phyloP scores from a whole-genome alignment of 2,888 invertebrate species.

The Icerya purchasi region DNA sequence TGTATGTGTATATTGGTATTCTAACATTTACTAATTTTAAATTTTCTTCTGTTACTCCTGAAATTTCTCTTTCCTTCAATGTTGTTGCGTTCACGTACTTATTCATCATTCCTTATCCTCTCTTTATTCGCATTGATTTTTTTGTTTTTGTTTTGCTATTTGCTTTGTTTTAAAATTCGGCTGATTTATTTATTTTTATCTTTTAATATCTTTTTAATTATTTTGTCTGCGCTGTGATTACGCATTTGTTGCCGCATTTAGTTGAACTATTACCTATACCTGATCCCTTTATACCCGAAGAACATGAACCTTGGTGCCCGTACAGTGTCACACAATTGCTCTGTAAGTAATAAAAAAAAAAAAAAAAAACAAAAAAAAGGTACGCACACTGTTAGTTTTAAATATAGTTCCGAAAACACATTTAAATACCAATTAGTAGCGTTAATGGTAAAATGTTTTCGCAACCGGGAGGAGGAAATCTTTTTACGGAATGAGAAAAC shows the following conservation, averaged over 20 bases:
- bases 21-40: not conserved
- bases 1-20: too few species aligned
- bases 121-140: conserved; percentile 1
- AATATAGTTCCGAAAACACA: too few species aligned
- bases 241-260: conserved; percentile 13
- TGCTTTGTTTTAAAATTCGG: conserved; percentile 3
- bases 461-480: too few species aligned
- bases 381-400: too few species aligned
- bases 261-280: conserved; percentile 42
- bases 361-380: too few species aligned
- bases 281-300: conserved; percentile 66
- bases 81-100: conserved; percentile 9
- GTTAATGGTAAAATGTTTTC: too few species aligned
- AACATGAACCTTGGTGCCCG: conserved; percentile 79
- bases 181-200: conserved; percentile 4
- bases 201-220: conserved; percentile 8
- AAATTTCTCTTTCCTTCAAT: not conserved
- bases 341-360: too few species aligned
- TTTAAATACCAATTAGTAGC: too few species aligned
- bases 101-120: conserved; percentile 4
- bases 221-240: not conserved
- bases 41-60: not conserved
- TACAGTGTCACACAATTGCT: conserved; percentile 31
- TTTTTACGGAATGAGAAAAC: too few species aligned
- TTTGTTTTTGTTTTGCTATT: not conserved